Evolutionary conservation across 2,797 vertebrate species (phyloP), one percentile per base, ranked within the genome.

Genomic region (Tympanoctomys barrerae): DNA sequence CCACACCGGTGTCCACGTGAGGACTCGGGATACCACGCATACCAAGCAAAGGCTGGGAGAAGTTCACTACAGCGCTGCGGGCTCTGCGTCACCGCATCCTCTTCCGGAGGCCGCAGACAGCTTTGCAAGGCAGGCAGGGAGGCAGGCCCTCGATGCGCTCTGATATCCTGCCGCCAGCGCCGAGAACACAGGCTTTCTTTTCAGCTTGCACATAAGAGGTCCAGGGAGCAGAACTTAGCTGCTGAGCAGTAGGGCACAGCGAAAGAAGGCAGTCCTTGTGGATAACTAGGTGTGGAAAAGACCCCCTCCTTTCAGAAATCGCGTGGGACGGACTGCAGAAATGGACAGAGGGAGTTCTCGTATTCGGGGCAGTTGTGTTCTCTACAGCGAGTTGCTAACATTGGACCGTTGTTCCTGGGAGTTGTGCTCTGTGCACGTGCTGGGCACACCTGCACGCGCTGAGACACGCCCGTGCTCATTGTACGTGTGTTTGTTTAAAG

Each of bases 131-230:
- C 70, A 28, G 52, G 31, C 62, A 88, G 81, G 7, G 31, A 79
- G 8, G 21, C 13, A 52, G 14, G 0, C 14, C 19, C 42, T 13
- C 24, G 11, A 0, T 66, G 4, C 36, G 1, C 82, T 18, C 7
- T 68, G 54, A 14, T 89, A 5, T 49, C 7, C 33, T 4, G 1
- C 0, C 12, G 12, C 4, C 49, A 49, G 49, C 70, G 46, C 4
- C n/a, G 18, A 7, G 3, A 46, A 33, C 46, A 57, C 1, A 36
- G 11, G 11, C 4, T 52, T 70, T 64, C 70, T 16, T 62, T 16
- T 64, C 21, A 11, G 1, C 4, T 95, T 91, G 0, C 26, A 39
- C 14, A 36, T 54, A 10, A 54, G 61, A 82, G 16, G 3, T 10
- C 24, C 26, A 36, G 59, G 42, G 7, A 13, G 22, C 64, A 79